Evolutionary conservation across 2,888 invertebrate genomes (phyloP), one percentile per base, ranked within the genome.

Genomic region (Agrochola litura): DNA sequence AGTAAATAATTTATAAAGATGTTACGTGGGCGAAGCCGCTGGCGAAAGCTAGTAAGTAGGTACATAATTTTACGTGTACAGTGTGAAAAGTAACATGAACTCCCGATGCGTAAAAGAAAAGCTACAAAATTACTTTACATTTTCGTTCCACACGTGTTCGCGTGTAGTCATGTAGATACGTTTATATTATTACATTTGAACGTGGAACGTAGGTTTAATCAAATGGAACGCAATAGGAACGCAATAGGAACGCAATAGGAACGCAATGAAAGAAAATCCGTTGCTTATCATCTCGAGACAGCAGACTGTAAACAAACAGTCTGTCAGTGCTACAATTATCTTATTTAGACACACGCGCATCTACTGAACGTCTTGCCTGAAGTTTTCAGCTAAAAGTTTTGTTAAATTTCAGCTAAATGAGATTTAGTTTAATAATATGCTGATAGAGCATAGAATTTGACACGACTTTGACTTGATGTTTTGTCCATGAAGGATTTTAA

Each of bases 241-340:
- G 64, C 25, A 49, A 58, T 52, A n/a, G 52, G 12, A 72, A 77
- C 30, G 64, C 25, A 49, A 58, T 52, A 30, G 52, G 12, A 72
- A 77, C 30, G 64, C 25, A 49, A 58, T 52, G 56, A 64, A n/a
- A 60, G 58, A 37, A 72, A 78, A 60, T 54, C 43, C 43, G 16
- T 73, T 66, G 52, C 52, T 68, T 68, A 73, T 74, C 54, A 43
- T 74, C 16, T 43, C 6, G 16, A 10, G 74, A 68, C 79, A 79
- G 74, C 30, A 14, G 41, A 3, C 30, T 10, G 30, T 68, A 64
- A 64, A 58, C 63, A 56, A 79, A 63, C 79, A 63, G 67, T 2
- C n/a, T 56, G 67, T 22, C 41, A 49, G 46, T 41, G 16, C 25
- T 30, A 41, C 30, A 30, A 63, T 66, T 46, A 65, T 54, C 56